A percentile compares a stretch with the other conserved stretches of the same genome.
Conservation (phyloP, 2,888 invertebrate species). For the Conops quadrifasciatus region DNA sequence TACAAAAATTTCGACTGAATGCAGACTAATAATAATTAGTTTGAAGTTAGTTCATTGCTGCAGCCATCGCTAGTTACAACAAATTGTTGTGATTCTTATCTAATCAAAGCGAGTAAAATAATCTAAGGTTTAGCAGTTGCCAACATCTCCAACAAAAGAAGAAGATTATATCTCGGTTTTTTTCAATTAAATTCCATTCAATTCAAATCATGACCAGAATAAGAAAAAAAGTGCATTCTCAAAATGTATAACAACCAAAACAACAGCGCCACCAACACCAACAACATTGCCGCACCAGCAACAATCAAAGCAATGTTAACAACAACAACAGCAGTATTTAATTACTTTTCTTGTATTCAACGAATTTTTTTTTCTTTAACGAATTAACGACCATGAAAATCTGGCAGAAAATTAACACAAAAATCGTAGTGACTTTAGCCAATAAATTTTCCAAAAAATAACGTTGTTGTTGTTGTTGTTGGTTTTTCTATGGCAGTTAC, state of each 20-base stretch:
- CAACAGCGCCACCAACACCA: not conserved
- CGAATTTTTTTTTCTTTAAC: no score
- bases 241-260: not conserved
- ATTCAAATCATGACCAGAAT: not conserved
- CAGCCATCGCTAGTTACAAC: not conserved
- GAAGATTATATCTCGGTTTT: not conserved
- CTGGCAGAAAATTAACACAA: not conserved
- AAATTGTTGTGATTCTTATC: slow-evolving; percentile 10
- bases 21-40: no score
- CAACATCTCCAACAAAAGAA: not conserved
- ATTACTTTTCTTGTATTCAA: slow-evolving; percentile 20
- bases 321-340: slow-evolving; percentile 4
- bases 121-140: not conserved
- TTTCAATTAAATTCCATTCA: no score
- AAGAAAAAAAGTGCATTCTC: not conserved
- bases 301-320: not conserved
- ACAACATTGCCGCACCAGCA: not conserved
- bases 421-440: not conserved
- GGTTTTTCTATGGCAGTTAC: not conserved
- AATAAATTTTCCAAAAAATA: not conserved
- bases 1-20: no score
- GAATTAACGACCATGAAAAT: slow-evolving; percentile 37
- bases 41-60: not conserved
- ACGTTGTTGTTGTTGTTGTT: not conserved
- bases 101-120: not conserved